Evolutionary conservation across 2,797 vertebrate genomes (phyloP).

Genomic region (Ciconia nigra): DNA sequence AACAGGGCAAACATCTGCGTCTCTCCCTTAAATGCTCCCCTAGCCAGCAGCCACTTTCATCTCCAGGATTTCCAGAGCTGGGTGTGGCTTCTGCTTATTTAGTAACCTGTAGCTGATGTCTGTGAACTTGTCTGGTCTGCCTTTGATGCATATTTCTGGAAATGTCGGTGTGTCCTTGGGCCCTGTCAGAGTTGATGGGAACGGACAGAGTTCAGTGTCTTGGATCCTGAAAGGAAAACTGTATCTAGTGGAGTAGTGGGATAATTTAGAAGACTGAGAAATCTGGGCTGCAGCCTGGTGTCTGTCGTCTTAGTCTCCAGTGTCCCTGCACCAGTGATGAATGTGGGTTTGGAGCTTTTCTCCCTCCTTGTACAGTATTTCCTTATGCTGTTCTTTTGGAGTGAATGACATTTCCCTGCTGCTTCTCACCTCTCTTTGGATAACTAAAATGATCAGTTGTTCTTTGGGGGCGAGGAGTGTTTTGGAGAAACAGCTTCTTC

Average conservation of each 20-base stretch:
- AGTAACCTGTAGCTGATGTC: background rate
- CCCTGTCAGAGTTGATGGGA: background rate
- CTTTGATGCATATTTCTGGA: background rate
- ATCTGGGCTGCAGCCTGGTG: background rate
- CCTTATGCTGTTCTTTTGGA: background rate
- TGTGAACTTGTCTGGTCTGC: background rate
- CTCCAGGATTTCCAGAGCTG: background rate
- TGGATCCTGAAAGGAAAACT: background rate
- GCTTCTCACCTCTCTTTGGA: background rate
- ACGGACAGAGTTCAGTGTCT: background rate
- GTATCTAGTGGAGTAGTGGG: background rate
- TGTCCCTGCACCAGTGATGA: background rate
- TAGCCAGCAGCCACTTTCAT: background rate
- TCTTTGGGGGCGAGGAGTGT: background rate
- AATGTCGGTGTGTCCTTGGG: rapidly evolving
- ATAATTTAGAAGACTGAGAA: background rate
- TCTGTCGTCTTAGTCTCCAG: rapidly evolving
- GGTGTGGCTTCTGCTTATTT: background rate
- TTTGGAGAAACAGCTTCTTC: background rate
- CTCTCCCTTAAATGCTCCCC: background rate
- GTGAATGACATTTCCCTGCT: background rate
- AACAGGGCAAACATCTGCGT: background rate
- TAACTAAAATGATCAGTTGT: background rate
- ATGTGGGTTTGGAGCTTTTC: background rate
- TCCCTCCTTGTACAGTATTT: rapidly evolving